Evolutionary conservation across 2,797 vertebrate genomes (phyloP).

Genomic region (Lerista edwardsae): DNA sequence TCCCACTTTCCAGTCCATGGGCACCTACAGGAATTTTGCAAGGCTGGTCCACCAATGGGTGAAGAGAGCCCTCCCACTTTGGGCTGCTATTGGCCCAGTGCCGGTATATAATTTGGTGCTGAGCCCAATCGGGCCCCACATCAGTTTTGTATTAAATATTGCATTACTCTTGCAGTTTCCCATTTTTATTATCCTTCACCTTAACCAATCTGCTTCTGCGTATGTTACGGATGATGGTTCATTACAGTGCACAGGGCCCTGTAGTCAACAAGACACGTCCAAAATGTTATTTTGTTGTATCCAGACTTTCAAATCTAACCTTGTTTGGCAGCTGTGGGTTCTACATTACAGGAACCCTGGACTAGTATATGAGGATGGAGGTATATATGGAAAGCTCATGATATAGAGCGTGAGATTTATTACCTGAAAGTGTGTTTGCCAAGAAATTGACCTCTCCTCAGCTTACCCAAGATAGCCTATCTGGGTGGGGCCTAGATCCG

Average conservation of each 20-base stretch:
- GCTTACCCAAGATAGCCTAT: not conserved
- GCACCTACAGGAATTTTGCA: not conserved
- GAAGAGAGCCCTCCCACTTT: too few relatives aligned
- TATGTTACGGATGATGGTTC: not conserved
- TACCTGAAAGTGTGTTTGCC: not conserved
- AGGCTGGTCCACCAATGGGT: too few relatives aligned
- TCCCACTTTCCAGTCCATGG: not conserved
- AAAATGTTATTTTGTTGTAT: too few relatives aligned
- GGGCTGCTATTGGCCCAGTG: too few relatives aligned
- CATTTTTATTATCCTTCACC: not conserved
- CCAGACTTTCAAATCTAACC: not conserved
- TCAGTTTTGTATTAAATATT: too few relatives aligned
- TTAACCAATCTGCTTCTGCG: too few relatives aligned
- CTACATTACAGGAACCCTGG: not conserved
- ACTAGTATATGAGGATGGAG: too few relatives aligned
- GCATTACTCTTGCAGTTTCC: not conserved
- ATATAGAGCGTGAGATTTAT: conserved; percentile 2
- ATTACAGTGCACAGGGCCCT: not conserved
- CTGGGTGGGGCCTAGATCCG: not conserved
- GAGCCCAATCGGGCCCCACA: too few relatives aligned
- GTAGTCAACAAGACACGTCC: not conserved
- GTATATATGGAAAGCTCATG: not conserved
- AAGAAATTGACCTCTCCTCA: conserved; percentile 5
- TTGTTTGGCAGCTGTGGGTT: not conserved
- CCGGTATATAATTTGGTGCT: too few relatives aligned